A percentile compares a stretch with the other conserved stretches of the same genome.
phyloP scores from a whole-genome alignment of 2,888 invertebrate genomes.

The Cephonodes hylas region DNA sequence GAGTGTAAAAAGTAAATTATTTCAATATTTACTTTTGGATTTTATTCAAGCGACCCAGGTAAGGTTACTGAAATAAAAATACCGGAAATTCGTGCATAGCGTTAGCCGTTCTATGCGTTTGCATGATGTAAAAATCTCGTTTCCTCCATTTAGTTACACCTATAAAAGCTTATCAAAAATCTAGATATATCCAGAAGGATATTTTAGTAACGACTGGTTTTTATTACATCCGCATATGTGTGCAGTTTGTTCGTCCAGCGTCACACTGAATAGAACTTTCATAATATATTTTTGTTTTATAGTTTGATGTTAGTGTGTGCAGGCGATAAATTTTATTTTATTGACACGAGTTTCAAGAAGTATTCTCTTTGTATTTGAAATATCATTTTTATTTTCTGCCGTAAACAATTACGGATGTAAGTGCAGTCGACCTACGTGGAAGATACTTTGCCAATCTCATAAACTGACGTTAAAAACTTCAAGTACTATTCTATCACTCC shows the following conservation, averaged over 20 bases:
- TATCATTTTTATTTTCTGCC: neutral
- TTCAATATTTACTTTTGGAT: no score
- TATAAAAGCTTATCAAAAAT: conserved; percentile 22
- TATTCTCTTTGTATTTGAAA: neutral
- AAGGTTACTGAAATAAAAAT: neutral
- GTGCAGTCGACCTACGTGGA: neutral
- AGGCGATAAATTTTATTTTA: neutral
- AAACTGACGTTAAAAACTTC: no score
- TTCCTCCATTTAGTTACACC: conserved; percentile 19
- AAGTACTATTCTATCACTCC: no score
- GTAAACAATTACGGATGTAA: no score
- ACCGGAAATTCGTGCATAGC: neutral
- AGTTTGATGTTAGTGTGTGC: neutral
- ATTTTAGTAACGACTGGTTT: neutral
- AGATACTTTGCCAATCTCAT: neutral
- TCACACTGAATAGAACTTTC: neutral
- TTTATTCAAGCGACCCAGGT: no score
- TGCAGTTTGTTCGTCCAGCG: neutral
- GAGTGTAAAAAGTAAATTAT: no score
- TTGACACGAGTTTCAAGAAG: neutral
- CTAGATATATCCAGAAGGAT: conserved; percentile 17
- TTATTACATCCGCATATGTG: conserved; percentile 1
- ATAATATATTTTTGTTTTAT: neutral
- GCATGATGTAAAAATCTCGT: neutral
- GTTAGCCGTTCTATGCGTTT: neutral